Conservation (phyloP, 1,140 invertebrate species). For the Lethrus apterus region DNA sequence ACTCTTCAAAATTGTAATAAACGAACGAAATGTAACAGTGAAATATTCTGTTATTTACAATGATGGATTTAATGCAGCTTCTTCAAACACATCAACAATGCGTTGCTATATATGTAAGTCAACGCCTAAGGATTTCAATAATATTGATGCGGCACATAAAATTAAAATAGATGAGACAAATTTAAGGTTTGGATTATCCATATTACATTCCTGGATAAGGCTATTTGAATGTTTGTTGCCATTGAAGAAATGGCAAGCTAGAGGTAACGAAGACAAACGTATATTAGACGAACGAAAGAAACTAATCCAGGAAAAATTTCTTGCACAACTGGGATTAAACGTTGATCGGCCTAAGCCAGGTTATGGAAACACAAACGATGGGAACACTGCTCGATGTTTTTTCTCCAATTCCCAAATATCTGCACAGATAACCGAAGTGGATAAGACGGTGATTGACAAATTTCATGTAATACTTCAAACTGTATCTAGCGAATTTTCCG, state of each 20-base stretch:
- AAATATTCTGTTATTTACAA: too few relatives aligned
- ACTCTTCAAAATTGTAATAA: too few relatives aligned
- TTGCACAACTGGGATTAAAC: not conserved
- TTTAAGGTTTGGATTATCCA: not conserved
- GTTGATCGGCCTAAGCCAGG: conserved; percentile 4
- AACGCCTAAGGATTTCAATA: too few relatives aligned
- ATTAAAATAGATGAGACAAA: too few relatives aligned
- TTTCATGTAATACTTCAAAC: conserved; percentile 1
- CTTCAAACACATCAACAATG: too few relatives aligned
- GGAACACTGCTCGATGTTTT: not conserved
- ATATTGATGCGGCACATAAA: too few relatives aligned
- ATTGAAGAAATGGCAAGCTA: not conserved
- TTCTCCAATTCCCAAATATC: not conserved
- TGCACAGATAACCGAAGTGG: not conserved
- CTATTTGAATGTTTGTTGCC: not conserved
- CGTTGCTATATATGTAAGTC: too few relatives aligned
- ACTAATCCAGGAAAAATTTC: not conserved
- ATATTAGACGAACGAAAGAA: not conserved
- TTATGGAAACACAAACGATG: not conserved
- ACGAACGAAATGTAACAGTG: too few relatives aligned
- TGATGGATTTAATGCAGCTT: too few relatives aligned
- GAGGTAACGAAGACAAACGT: not conserved
- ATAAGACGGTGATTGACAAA: not conserved
- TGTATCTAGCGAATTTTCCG: not conserved
- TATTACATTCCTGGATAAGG: not conserved